A percentile compares a stretch with the other conserved stretches of the same genome.
These are phyloP conservation scores for Trichopria drosophilae DNA, from an alignment of 2,888 invertebrate genomes.

Conservation along the genomic window DNA sequence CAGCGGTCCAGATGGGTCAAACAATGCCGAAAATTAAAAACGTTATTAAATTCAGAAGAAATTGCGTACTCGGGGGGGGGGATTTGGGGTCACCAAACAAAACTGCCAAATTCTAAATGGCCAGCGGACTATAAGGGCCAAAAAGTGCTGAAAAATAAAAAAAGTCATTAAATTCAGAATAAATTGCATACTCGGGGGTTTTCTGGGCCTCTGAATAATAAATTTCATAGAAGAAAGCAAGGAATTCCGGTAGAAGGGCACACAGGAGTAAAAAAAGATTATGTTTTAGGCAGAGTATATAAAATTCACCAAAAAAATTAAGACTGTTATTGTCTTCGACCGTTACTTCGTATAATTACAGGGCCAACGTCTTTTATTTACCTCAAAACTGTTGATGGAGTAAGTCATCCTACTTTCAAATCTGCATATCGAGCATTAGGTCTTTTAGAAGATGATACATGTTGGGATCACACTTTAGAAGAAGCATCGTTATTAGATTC, in stretches of 20 bases:
- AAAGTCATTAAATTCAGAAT: no score
- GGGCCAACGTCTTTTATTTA: slow-evolving; percentile 40
- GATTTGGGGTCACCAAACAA: no score
- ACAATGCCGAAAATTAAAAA: no score
- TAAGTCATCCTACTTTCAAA: slow-evolving; percentile 35
- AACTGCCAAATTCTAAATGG: no score
- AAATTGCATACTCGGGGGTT: no score
- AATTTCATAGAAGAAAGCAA: slow-evolving; percentile 14
- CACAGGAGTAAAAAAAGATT: slow-evolving; percentile 35
- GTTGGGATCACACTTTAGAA: slow-evolving; percentile 37
- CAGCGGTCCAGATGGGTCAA: no score
- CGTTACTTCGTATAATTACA: slow-evolving; percentile 35
- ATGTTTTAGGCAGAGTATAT: slow-evolving; percentile 41
- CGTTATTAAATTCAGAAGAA: no score
- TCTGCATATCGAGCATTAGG: slow-evolving; percentile 30
- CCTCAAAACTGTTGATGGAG: slow-evolving; percentile 38
- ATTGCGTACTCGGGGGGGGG: no score
- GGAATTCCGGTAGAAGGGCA: slow-evolving; percentile 28
- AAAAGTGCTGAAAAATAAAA: no score
- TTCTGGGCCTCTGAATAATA: no score
- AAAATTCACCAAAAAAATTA: slow-evolving; percentile 38
- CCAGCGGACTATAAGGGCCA: no score
- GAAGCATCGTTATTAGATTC: slow-evolving; percentile 37
- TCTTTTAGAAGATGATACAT: slow-evolving; percentile 39
- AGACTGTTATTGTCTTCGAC: slow-evolving; percentile 40